Percentiles rank a stretch among this genome's conserved stretches.
These are phyloP conservation scores for Oscheius sp. DNA, from an alignment of 2,888 invertebrate genomes.

Conservation along the genomic window DNA sequence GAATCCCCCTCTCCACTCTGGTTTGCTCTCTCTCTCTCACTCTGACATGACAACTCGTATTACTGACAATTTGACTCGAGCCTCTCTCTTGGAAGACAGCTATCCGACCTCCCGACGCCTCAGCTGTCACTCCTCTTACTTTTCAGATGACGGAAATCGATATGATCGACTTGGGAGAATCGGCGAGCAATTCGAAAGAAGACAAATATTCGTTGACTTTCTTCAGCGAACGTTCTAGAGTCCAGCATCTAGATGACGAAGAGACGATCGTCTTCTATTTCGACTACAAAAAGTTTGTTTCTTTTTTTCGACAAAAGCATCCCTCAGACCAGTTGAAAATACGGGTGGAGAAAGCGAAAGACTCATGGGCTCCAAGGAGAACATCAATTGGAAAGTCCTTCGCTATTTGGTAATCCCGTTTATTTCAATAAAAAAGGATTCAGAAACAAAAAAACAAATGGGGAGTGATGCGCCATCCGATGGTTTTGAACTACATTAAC, in stretches of 20 bases:
- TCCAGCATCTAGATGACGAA: conserved; percentile 46
- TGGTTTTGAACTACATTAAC: conserved; percentile 63
- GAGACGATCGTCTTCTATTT: conserved; percentile 55
- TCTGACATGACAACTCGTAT: conserved; percentile 6
- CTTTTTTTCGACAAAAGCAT: not conserved
- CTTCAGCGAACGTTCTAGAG: conserved; percentile 54
- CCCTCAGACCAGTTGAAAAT: not conserved
- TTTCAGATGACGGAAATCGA: conserved; percentile 18
- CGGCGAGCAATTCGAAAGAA: conserved; percentile 8
- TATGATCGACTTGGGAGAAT: conserved; percentile 8
- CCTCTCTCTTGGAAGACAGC: not conserved
- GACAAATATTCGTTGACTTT: conserved; percentile 43
- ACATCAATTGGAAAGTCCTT: conserved; percentile 23
- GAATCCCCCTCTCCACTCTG: not conserved
- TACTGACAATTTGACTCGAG: conserved; percentile 15
- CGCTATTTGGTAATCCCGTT: not conserved
- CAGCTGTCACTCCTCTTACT: not conserved
- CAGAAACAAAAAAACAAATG: conserved; percentile 59
- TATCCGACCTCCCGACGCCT: not conserved
- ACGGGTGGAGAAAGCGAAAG: not conserved
- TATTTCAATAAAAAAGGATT: conserved; percentile 7
- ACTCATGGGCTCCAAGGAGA: not conserved
- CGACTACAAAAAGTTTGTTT: conserved; percentile 38
- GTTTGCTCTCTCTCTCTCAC: not conserved
- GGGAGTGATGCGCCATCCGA: conserved; percentile 66